Conservation (phyloP, 2,113 vertebrate genomes). For the Clarias gariepinus region DNA sequence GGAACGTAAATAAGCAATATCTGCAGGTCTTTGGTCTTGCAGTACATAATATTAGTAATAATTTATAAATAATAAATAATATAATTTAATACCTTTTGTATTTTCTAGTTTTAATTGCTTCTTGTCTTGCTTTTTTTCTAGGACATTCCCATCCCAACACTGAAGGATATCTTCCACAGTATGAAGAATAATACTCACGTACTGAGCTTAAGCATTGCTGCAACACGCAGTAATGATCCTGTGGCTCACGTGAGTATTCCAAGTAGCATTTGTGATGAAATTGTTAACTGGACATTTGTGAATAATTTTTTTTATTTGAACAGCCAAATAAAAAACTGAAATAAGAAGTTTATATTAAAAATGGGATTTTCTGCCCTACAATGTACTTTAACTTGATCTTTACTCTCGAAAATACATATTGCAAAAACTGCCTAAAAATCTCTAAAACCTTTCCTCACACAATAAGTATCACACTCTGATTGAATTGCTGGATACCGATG, state of each 20-base stretch:
- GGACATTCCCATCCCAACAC: conserved; percentile 87
- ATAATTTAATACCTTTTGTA: neutral
- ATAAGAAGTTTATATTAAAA: neutral
- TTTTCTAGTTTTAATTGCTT: neutral
- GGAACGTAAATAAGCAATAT: too few species aligned
- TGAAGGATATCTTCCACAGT: conserved; percentile 85
- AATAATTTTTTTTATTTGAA: neutral
- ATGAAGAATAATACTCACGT: conserved; percentile 89
- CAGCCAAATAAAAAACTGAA: neutral
- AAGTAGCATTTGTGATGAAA: neutral
- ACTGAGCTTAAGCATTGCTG: conserved; percentile 86
- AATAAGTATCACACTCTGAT: neutral
- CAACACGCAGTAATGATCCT: conserved; percentile 91
- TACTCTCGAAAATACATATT: neutral
- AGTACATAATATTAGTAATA: too few species aligned
- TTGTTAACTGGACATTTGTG: neutral
- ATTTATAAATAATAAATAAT: too few species aligned
- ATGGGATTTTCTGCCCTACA: neutral
- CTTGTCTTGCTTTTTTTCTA: conserved; percentile 55
- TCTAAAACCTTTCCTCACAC: neutral
- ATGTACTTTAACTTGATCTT: neutral
- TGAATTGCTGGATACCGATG: neutral
- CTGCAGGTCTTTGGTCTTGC: too few species aligned
- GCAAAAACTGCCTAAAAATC: neutral
- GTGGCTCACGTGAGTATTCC: conserved; percentile 83